phyloP scores from a whole-genome alignment of 2,888 invertebrate genomes.

The Diabrotica balteata region DNA sequence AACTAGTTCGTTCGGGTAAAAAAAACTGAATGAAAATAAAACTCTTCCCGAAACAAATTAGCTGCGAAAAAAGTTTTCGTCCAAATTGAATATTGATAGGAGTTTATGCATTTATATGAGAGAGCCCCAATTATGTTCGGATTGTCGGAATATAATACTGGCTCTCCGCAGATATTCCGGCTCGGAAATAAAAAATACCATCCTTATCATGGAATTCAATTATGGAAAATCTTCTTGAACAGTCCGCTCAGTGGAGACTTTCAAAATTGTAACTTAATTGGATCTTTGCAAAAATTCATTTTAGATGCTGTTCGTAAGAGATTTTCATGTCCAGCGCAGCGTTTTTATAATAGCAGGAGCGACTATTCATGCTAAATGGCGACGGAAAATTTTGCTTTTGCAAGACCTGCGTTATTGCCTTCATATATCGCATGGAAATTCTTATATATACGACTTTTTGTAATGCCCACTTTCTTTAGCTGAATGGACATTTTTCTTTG shows the following conservation, averaged over 20 bases:
- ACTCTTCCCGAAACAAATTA: slow-evolving; percentile 16
- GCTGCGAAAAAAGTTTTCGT: slow-evolving; percentile 17
- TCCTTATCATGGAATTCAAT: slow-evolving; percentile 53
- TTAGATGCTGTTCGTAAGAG: slow-evolving; percentile 41
- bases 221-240: slow-evolving; percentile 52
- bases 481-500: slow-evolving; percentile 2
- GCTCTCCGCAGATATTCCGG: slow-evolving; percentile 39
- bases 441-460: slow-evolving; percentile 34
- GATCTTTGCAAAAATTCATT: slow-evolving; percentile 49
- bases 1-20: background rate
- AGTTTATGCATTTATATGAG: slow-evolving; percentile 38
- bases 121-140: slow-evolving; percentile 41
- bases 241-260: slow-evolving; percentile 45
- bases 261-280: slow-evolving; percentile 55
- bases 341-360: slow-evolving; percentile 46
- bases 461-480: slow-evolving; percentile 20
- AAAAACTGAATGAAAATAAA: slow-evolving; percentile 4
- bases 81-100: slow-evolving; percentile 37
- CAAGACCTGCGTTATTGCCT: slow-evolving; percentile 36
- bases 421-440: slow-evolving; percentile 37
- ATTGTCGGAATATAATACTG: slow-evolving; percentile 38
- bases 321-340: slow-evolving; percentile 49
- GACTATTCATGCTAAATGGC: slow-evolving; percentile 16
- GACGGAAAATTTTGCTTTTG: slow-evolving; percentile 9
- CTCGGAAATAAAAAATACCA: slow-evolving; percentile 44